Evolutionary conservation across 2,797 vertebrate genomes (phyloP), one percentile per base, ranked within the genome.

Genomic region (Tolypeutes matacus): DNA sequence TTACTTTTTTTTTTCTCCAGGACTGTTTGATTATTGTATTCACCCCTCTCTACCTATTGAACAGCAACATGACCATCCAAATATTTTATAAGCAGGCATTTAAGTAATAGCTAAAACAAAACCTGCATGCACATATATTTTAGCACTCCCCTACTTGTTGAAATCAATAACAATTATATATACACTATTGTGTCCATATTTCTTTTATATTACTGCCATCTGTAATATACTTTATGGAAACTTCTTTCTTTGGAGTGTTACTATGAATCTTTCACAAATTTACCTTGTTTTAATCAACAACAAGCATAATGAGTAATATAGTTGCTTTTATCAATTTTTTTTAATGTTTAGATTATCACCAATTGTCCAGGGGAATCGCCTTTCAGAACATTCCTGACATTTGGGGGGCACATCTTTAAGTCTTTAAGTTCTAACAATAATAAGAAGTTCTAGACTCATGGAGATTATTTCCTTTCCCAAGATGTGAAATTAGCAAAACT

Each of bases 131-230:
- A 29, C 42, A 31, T 73, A 39, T 73, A 39, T 64, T 83, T 96
- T 77, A 58, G n/a, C 14, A 27, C 20, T 86, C 60, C 3, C 5
- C 27, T 80, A 20, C 7, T 72, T 67, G 53, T 21, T 94, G 25
- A 96, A 89, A 76, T 91, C 46, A 92, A 14, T 86, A 46, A 86
- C 29, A 76, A 87, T 67, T 65, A 64, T 78, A 76, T 94, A 36
- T 65, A 46, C 9, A 81, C 62, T 88, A 80, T 91, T 62, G 29
- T 92, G 7, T 46, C 85, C n/a, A 39, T 86, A 65, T 0, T 84
- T 49, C 51, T 89, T 84, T 85, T 70, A 85, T 84, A 42, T 83
- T 82, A 53, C 11, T 65, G 27, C 36, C 42, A 6, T 29, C 5
- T 34, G 8, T 14, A 31, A 23, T 77, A 82, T 73, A 80, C 69